Percentiles rank a stretch among this genome's conserved stretches.
phyloP scores from a whole-genome alignment of 2,888 invertebrate genomes.

The Nomada fucata region DNA sequence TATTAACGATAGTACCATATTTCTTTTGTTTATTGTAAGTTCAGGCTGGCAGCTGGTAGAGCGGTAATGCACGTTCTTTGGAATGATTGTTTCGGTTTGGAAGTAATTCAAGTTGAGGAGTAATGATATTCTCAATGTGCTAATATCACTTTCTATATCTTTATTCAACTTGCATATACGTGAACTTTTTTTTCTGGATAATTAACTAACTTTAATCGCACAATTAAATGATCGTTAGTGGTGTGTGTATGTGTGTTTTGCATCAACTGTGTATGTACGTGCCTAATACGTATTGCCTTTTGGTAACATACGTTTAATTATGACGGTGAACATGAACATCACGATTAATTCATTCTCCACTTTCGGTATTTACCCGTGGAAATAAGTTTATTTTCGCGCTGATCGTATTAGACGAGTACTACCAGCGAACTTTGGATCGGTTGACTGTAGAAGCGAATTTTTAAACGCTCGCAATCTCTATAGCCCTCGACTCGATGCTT shows the following conservation, averaged over 20 bases:
- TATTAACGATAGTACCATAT: not conserved
- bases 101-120: not conserved
- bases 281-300: too few species aligned
- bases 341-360: not conserved
- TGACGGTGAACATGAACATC: too few species aligned
- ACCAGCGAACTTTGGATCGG: not conserved
- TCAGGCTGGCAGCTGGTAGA: not conserved
- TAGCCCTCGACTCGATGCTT: not conserved
- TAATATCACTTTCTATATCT: not conserved
- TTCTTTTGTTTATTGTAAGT: constrained; percentile 7
- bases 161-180: too few species aligned
- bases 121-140: not conserved
- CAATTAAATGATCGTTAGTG: too few species aligned
- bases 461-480: constrained; percentile 1
- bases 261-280: too few species aligned
- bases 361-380: not conserved
- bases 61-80: not conserved
- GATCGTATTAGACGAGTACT: not conserved
- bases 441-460: not conserved
- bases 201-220: too few species aligned
- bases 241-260: too few species aligned
- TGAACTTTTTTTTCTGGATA: too few species aligned
- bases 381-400: not conserved
- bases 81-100: not conserved
- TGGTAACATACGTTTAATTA: too few species aligned